Evolutionary conservation across 2,888 invertebrate species (phyloP), one percentile per base, ranked within the genome.

Genomic region (Smittia aterrima): DNA sequence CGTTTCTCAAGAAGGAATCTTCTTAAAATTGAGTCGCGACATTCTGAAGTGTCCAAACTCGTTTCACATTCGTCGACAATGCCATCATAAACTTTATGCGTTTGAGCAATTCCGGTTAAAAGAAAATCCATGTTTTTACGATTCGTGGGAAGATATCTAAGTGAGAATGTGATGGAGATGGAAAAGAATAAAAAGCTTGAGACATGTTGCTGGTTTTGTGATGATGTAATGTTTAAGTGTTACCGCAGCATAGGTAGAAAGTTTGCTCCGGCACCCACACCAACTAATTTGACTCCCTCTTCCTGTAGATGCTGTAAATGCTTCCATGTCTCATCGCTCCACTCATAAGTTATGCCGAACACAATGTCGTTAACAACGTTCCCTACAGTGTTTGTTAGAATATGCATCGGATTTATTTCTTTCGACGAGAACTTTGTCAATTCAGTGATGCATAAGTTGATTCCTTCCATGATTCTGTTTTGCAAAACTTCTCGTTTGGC

Each of bases 161-260:
- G 75, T 32, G 24, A 47, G 11, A 32, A 32, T 16, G 47, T n/a
- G 16, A 47, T 47, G 47, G n/a, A 16, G 16, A 47, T n/a, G 11
- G 47, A 47, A 47, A 47, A 11, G 47, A 47, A 47, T 22, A 25
- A 25, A 67, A 32, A n/a, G n/a, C 40, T 20, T 27, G 47, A 47
- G 47, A 47, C 47, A 16, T 41, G 41, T 16, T 22, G n/a, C 41
- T 32, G n/a, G 22, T 13, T 4, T 22, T 27, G 16, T 13, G 22
- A 47, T 16, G 53, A 68, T 40, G 40, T 73, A 22, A 66, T 18
- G 66, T 66, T 47, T 1, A 47, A 32, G 22, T 32, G 18, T 58
- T 58, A 92, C 89, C 92, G 88, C 58, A 94, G 82, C 79, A 91
- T 89, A 13, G 95, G 93, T 76, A 95, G 84, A 82, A 95, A 95